Conservation (phyloP, 2,797 vertebrate genomes). For the Aselliscus stoliczkanus region DNA sequence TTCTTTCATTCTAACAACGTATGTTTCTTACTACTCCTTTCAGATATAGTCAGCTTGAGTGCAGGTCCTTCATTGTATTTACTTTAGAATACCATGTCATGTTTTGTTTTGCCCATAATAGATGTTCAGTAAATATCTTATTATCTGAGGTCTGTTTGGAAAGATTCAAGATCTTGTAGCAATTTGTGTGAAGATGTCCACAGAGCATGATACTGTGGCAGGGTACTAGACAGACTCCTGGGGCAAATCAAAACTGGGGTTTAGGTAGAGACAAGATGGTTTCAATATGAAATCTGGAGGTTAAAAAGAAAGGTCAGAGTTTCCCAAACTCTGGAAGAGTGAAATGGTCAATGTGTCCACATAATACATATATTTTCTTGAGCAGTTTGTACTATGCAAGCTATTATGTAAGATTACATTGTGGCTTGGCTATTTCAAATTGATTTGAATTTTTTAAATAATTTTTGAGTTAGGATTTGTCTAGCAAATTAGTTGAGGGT, state of each 20-base stretch:
- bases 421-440: neutral
- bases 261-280: neutral
- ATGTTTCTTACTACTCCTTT: neutral
- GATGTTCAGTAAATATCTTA: neutral
- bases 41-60: neutral
- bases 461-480: constrained; percentile 24
- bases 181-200: neutral
- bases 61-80: neutral
- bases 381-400: neutral
- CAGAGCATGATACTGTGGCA: neutral
- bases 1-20: neutral
- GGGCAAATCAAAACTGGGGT: neutral
- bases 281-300: neutral
- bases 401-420: neutral
- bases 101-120: neutral
- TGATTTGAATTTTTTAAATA: neutral
- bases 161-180: neutral
- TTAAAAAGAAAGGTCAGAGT: neutral
- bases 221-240: neutral
- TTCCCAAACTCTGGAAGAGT: neutral
- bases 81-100: neutral
- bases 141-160: neutral
- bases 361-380: neutral
- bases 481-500: neutral
- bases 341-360: neutral